A percentile compares a stretch with the other conserved stretches of the same genome.
These are phyloP conservation scores for Gymnothorax reevesii DNA, from an alignment of 2,797 vertebrate species.

Conservation along the genomic window DNA sequence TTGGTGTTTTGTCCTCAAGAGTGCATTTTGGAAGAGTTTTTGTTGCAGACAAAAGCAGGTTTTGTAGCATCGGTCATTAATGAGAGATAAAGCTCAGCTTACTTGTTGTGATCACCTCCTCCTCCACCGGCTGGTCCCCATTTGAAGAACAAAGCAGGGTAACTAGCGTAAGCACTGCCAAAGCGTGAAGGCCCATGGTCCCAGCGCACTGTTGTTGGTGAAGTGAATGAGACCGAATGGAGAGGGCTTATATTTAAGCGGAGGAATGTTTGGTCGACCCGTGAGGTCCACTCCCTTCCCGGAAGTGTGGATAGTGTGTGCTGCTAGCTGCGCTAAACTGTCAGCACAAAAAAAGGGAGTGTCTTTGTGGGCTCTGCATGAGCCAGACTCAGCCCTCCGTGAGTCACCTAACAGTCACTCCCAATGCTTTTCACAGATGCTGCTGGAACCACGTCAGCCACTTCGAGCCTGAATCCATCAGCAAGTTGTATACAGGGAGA, in stretches of 20 bases:
- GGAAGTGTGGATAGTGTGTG: background rate
- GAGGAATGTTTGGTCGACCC: constrained; percentile 32
- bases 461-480: background rate
- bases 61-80: background rate
- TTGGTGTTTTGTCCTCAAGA: background rate
- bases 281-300: constrained; percentile 32
- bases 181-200: constrained; percentile 43
- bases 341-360: constrained; percentile 6
- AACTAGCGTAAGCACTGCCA: constrained; percentile 43
- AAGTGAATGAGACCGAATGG: background rate
- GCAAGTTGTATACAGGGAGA: background rate
- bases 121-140: constrained; percentile 38
- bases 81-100: constrained; percentile 20
- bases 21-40: background rate
- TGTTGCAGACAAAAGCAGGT: background rate
- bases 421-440: background rate
- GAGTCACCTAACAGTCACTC: background rate
- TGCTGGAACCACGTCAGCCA: background rate
- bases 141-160: constrained; percentile 33
- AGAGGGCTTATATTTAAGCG: constrained; percentile 10
- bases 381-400: background rate
- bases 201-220: background rate
- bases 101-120: constrained; percentile 35
- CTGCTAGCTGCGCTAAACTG: background rate
- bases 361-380: background rate